phyloP scores from a whole-genome alignment of 2,888 invertebrate genomes.

The Drosophila gaucha region DNA sequence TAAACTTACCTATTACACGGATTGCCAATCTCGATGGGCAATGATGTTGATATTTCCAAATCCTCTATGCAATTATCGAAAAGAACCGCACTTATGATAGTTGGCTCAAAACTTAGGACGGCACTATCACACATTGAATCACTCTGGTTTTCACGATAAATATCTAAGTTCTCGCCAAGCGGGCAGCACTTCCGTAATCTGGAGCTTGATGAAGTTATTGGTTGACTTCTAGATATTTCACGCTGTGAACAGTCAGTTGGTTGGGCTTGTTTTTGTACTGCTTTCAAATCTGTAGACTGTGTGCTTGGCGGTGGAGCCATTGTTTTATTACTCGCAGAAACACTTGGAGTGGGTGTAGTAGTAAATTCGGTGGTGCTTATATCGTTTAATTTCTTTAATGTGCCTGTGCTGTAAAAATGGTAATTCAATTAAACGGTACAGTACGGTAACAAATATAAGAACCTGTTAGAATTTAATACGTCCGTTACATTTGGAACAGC shows the following conservation, averaged over 20 bases:
- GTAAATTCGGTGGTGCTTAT: background rate
- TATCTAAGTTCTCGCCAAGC: slow-evolving; percentile 78
- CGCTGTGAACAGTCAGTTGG: slow-evolving; percentile 79
- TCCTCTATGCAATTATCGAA: slow-evolving; percentile 84
- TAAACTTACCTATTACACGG: slow-evolving; percentile 83
- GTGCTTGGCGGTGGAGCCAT: background rate
- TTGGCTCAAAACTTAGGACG: slow-evolving; percentile 59
- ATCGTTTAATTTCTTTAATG: slow-evolving; percentile 1
- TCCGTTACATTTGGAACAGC: slow-evolving; percentile 13
- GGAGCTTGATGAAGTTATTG: slow-evolving; percentile 72
- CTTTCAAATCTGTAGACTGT: slow-evolving; percentile 13
- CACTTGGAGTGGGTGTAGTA: slow-evolving; percentile 15
- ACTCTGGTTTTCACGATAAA: slow-evolving; percentile 73
- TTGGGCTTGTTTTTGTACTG: slow-evolving; percentile 8
- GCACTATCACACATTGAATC: slow-evolving; percentile 69
- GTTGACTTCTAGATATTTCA: slow-evolving; percentile 71
- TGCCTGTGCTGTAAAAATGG: background rate
- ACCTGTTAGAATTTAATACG: slow-evolving; percentile 11
- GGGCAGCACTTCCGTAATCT: slow-evolving; percentile 85
- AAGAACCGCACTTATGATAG: slow-evolving; percentile 78
- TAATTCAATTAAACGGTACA: background rate
- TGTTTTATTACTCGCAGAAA: slow-evolving; percentile 3
- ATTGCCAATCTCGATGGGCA: slow-evolving; percentile 81
- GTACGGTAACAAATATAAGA: background rate
- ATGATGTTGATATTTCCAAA: slow-evolving; percentile 67